Conservation (phyloP, 2,113 vertebrate genomes). For the Edolisoma coerulescens region DNA sequence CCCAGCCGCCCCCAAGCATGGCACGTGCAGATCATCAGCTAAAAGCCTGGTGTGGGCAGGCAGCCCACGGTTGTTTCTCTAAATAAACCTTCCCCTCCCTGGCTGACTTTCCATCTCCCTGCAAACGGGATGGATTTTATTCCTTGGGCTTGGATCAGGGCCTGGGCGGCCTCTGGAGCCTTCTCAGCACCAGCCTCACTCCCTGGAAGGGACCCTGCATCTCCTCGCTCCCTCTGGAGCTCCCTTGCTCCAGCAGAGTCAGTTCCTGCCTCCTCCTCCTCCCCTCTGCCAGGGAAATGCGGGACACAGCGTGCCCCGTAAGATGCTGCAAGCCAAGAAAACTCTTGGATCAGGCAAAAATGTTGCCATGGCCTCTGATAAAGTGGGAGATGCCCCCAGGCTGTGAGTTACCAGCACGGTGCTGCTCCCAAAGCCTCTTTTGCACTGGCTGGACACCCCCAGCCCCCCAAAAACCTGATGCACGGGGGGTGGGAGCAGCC, state of each 20-base stretch:
- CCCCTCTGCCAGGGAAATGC: not conserved
- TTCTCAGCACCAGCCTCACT: not conserved
- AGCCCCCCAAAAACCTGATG: accelerated
- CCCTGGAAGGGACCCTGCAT: not conserved
- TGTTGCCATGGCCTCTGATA: not conserved
- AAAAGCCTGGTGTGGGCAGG: conserved; percentile 59
- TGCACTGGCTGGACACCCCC: accelerated
- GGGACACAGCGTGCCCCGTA: accelerated
- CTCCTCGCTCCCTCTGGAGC: not conserved
- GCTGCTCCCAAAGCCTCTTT: not conserved
- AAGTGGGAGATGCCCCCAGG: not conserved
- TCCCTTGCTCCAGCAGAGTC: not conserved
- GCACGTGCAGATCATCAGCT: conserved; percentile 56
- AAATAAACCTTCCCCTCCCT: conserved; percentile 56
- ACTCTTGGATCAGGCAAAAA: not conserved
- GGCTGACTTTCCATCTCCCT: conserved; percentile 16
- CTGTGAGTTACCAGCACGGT: not conserved
- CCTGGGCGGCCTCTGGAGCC: not conserved
- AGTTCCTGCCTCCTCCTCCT: not conserved
- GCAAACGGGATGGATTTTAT: not conserved
- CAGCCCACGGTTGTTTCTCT: conserved; percentile 57
- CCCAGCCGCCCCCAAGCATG: not conserved
- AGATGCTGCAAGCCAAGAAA: not conserved
- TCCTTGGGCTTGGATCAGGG: not conserved
- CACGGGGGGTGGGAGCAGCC: not conserved